phyloP scores from a whole-genome alignment of 1,140 invertebrate species.

The Musca vetustissima region DNA sequence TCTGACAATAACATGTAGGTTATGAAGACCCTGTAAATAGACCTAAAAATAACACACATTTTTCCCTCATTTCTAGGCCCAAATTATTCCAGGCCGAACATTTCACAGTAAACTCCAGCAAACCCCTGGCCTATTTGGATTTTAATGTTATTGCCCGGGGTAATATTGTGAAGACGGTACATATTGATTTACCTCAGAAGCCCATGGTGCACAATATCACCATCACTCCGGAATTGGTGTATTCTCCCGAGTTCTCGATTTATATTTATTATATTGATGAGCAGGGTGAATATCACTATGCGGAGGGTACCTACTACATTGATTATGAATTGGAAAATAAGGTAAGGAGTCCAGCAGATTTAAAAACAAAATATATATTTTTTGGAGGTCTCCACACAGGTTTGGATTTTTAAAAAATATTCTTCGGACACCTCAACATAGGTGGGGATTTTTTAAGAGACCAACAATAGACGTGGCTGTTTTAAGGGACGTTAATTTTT shows the following conservation, averaged over 20 bases:
- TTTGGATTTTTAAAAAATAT: too few species aligned
- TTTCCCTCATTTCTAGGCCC: slow-evolving; percentile 52
- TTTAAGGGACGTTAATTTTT: too few species aligned
- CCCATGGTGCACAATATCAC: slow-evolving; percentile 50
- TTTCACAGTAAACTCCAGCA: slow-evolving; percentile 79
- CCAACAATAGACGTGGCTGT: too few species aligned
- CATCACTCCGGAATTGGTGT: slow-evolving; percentile 71
- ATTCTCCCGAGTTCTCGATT: slow-evolving; percentile 77
- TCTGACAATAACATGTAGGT: background rate
- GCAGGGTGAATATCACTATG: slow-evolving; percentile 75
- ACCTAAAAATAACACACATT: background rate
- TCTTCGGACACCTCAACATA: too few species aligned
- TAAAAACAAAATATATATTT: too few species aligned
- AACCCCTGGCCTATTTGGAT: slow-evolving; percentile 71
- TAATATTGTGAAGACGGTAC: slow-evolving; percentile 73
- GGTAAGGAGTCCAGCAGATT: too few species aligned
- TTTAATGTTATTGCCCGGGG: slow-evolving; percentile 87
- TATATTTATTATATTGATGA: slow-evolving; percentile 74
- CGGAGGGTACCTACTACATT: slow-evolving; percentile 76
- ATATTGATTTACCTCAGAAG: slow-evolving; percentile 58
- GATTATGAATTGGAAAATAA: slow-evolving; percentile 75
- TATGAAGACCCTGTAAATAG: background rate
- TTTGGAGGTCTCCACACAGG: too few species aligned
- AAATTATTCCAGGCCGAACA: slow-evolving; percentile 72
- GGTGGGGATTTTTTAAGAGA: too few species aligned